Evolutionary conservation across 2,113 vertebrate species (phyloP).

Genomic region (Urocitellus parryii): DNA sequence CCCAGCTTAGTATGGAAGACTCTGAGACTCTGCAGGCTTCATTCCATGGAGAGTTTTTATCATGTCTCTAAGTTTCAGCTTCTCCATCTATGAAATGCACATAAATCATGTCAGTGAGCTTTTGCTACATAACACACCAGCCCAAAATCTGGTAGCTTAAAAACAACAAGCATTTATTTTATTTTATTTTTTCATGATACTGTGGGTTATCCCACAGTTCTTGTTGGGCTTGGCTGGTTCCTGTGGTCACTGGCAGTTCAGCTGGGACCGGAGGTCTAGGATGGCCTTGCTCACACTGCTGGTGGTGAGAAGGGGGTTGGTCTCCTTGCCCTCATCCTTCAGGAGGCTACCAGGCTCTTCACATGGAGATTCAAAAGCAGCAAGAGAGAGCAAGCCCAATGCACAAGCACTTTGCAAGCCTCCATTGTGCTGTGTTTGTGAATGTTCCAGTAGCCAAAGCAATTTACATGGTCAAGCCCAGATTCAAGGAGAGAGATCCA

Average conservation of each 20-base stretch:
- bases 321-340: not conserved
- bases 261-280: not conserved
- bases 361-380: not conserved
- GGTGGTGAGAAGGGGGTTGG: not conserved
- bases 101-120: not conserved
- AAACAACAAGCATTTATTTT: not conserved
- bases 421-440: not conserved
- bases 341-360: not conserved
- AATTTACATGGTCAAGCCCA: not conserved
- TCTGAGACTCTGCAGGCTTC: not conserved
- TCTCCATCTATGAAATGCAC: conserved; percentile 1
- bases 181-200: not conserved
- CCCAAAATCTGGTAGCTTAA: not conserved
- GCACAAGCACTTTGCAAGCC: too few relatives aligned
- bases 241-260: not conserved
- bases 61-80: not conserved
- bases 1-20: not conserved
- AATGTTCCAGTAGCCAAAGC: not conserved
- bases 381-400: not conserved
- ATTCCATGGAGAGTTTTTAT: not conserved
- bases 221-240: not conserved
- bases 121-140: not conserved
- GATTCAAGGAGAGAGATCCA: not conserved
- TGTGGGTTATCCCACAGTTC: not conserved
- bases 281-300: not conserved